phyloP scores from a whole-genome alignment of 2,113 vertebrate genomes.

The Cynoglossus semilaevis region DNA sequence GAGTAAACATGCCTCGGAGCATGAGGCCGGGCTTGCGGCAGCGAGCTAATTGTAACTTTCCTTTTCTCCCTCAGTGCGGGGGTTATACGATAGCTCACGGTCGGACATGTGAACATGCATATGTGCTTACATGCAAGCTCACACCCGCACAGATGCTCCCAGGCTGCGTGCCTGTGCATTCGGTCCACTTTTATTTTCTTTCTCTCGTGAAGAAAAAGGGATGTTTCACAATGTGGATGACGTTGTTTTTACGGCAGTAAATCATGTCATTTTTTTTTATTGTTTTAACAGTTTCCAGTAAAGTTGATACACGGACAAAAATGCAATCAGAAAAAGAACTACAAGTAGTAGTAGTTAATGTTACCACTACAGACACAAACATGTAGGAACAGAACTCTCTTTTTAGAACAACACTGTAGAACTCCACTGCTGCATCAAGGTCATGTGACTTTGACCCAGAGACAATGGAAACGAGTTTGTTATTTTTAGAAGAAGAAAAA shows the following conservation, averaged over 20 bases:
- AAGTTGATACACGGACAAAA: too few species aligned
- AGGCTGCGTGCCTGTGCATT: constrained; percentile 23
- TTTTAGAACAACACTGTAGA: too few species aligned
- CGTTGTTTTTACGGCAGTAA: constrained; percentile 27
- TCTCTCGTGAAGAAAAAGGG: constrained; percentile 15
- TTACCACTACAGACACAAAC: too few species aligned
- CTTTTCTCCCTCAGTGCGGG: constrained; percentile 59
- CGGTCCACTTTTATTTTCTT: constrained; percentile 35
- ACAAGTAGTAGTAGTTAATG: too few species aligned
- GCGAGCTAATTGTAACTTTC: constrained; percentile 64
- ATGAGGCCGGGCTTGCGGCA: constrained; percentile 59
- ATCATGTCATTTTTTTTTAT: constrained; percentile 4
- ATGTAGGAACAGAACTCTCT: too few species aligned
- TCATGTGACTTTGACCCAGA: background rate
- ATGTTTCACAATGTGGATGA: constrained; percentile 16
- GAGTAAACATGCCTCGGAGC: constrained; percentile 62
- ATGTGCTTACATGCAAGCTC: constrained; percentile 38
- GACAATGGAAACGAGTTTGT: too few species aligned
- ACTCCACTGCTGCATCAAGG: constrained; percentile 23
- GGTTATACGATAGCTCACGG: constrained; percentile 60
- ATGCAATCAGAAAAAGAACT: too few species aligned
- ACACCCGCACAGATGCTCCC: constrained; percentile 35
- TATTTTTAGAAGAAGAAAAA: too few species aligned
- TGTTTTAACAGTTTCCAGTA: constrained; percentile 13
- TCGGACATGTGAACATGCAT: constrained; percentile 55